A percentile compares a stretch with the other conserved stretches of the same genome.
Evolutionary conservation across 2,797 vertebrate species (phyloP).

Genomic region (Artibeus jamaicensis): DNA sequence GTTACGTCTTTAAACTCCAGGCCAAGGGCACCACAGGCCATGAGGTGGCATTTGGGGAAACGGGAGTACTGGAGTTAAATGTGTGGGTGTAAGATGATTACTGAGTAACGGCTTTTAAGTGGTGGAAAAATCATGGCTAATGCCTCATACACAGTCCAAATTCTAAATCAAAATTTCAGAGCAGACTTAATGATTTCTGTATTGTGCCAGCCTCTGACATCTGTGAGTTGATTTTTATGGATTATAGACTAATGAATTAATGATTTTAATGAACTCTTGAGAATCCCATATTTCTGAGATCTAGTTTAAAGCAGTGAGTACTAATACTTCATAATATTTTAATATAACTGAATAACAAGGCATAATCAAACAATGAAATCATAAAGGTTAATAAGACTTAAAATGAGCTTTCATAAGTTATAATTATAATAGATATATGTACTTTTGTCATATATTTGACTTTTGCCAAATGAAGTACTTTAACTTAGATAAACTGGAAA

Average conservation of each 20-base stretch:
- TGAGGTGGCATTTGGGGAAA: background rate
- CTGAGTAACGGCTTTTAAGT: background rate
- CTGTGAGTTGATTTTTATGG: background rate
- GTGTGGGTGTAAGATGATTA: background rate
- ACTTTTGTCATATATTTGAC: background rate
- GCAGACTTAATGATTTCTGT: background rate
- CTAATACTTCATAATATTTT: conserved; percentile 6
- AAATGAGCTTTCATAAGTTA: conserved; percentile 19
- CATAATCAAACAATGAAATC: background rate
- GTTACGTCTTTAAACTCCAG: background rate
- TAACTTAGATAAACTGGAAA: too few relatives aligned
- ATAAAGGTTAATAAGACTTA: background rate
- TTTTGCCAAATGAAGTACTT: too few relatives aligned
- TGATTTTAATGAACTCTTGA: background rate
- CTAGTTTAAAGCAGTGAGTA: background rate
- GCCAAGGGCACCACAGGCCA: background rate
- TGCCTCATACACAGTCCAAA: background rate
- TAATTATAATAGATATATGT: background rate
- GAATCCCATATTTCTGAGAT: background rate
- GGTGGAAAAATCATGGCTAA: background rate
- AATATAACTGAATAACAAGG: background rate
- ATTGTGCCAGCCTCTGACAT: background rate
- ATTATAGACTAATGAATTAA: background rate
- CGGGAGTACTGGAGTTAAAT: background rate
- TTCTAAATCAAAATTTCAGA: background rate